Percentiles rank a stretch among this genome's conserved stretches.
Evolutionary conservation across 2,797 vertebrate species (phyloP).

Genomic region (Limosa lapponica): DNA sequence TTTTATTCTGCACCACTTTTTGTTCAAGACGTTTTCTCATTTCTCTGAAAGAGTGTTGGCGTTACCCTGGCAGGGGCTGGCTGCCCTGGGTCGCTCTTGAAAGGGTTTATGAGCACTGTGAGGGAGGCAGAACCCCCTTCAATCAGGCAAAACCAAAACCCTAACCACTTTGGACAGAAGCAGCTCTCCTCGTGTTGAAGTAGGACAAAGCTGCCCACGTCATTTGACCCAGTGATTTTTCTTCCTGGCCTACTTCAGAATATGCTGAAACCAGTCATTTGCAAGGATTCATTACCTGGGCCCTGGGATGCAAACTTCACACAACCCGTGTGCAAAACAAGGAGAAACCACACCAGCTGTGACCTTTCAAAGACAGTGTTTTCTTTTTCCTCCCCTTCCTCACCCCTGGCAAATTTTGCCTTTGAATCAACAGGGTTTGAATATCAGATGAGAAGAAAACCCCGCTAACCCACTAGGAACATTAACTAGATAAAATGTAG

Average conservation of each 20-base stretch:
- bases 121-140: neutral
- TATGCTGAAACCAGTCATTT: neutral
- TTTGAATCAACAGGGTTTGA: neutral
- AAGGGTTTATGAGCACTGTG: neutral
- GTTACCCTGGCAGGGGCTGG: neutral
- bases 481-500: neutral
- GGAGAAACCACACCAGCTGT: neutral
- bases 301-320: neutral
- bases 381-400: neutral
- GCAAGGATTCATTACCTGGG: neutral
- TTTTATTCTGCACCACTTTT: neutral
- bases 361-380: neutral
- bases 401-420: neutral
- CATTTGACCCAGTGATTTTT: rapidly evolving
- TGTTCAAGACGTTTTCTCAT: neutral
- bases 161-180: neutral
- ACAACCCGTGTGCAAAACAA: neutral
- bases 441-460: neutral
- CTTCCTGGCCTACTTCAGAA: neutral
- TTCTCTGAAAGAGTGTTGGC: neutral
- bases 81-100: neutral
- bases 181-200: neutral
- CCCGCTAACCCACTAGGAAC: neutral
- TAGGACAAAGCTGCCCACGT: neutral
- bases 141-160: neutral